phyloP scores from a whole-genome alignment of 2,888 invertebrate species.

The Eupithecia subumbrata region DNA sequence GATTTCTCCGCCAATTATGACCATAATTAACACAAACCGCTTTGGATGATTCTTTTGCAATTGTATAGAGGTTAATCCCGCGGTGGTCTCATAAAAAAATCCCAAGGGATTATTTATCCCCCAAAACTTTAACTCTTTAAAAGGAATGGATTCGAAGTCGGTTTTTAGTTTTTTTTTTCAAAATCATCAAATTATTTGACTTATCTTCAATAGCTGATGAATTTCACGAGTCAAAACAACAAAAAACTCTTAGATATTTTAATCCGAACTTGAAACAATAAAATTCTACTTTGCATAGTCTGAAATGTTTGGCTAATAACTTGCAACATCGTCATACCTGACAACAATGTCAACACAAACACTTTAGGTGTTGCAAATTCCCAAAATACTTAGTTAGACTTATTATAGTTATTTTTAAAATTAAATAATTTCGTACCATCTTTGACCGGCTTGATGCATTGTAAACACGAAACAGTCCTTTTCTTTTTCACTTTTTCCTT shows the following conservation, averaged over 20 bases:
- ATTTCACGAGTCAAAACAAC: too few relatives aligned
- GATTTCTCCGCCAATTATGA: too few relatives aligned
- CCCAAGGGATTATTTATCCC: too few relatives aligned
- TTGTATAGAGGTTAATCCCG: too few relatives aligned
- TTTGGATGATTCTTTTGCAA: too few relatives aligned
- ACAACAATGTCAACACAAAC: background rate
- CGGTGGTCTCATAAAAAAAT: too few relatives aligned
- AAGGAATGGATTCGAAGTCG: too few relatives aligned
- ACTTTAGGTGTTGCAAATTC: background rate
- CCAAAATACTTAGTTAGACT: too few relatives aligned
- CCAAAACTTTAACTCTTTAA: too few relatives aligned
- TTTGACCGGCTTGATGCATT: constrained; percentile 79
- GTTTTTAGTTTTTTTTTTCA: too few relatives aligned
- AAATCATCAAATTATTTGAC: too few relatives aligned
- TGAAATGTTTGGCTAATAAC: background rate
- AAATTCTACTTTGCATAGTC: background rate
- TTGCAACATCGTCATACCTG: background rate
- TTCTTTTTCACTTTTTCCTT: constrained; percentile 80
- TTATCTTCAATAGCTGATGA: background rate
- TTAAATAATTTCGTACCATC: constrained; percentile 63
- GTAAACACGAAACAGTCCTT: constrained; percentile 80
- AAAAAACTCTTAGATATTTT: background rate
- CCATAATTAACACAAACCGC: too few relatives aligned
- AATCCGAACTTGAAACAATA: background rate
- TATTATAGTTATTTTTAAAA: background rate